A percentile compares a stretch with the other conserved stretches of the same genome.
These are phyloP conservation scores for Hoplodrina blanda DNA, from an alignment of 2,888 invertebrate species.

Conservation along the genomic window DNA sequence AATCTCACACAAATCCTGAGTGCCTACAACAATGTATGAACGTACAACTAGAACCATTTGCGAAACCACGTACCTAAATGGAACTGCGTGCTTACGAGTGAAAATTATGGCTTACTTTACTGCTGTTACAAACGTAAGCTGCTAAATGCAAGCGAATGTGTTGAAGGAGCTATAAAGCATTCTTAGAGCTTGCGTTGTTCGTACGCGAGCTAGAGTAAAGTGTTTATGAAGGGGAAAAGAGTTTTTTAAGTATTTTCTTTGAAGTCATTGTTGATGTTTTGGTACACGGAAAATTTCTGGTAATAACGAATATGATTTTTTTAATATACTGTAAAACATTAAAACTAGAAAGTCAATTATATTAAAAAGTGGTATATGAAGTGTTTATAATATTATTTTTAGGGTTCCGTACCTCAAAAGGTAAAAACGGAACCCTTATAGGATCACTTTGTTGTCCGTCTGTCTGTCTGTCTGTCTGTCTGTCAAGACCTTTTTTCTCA, in stretches of 20 bases:
- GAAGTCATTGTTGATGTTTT: neutral
- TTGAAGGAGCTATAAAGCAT: slow-evolving; percentile 38
- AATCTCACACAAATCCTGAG: neutral
- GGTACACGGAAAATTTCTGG: neutral
- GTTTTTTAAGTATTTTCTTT: neutral
- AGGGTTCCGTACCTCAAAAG: too few species aligned
- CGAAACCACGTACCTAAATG: slow-evolving; percentile 27
- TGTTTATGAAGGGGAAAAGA: neutral
- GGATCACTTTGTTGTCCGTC: too few species aligned
- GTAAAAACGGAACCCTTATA: too few species aligned
- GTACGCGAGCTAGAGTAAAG: neutral
- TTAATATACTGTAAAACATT: too few species aligned
- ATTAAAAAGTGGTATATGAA: too few species aligned
- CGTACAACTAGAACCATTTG: slow-evolving; percentile 32
- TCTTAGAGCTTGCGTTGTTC: slow-evolving; percentile 16
- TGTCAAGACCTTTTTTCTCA: too few species aligned
- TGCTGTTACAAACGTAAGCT: slow-evolving; percentile 35
- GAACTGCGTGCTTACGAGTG: slow-evolving; percentile 38
- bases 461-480: too few species aligned
- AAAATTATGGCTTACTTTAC: slow-evolving; percentile 51
- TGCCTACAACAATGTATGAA: neutral
- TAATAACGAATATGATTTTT: too few species aligned
- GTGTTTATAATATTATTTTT: too few species aligned
- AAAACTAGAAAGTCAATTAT: too few species aligned
- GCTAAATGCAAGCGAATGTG: slow-evolving; percentile 38